Base-by-base conservation (phyloP, 2,797 vertebrate species). In the Notolabrus celidotus region DNA sequence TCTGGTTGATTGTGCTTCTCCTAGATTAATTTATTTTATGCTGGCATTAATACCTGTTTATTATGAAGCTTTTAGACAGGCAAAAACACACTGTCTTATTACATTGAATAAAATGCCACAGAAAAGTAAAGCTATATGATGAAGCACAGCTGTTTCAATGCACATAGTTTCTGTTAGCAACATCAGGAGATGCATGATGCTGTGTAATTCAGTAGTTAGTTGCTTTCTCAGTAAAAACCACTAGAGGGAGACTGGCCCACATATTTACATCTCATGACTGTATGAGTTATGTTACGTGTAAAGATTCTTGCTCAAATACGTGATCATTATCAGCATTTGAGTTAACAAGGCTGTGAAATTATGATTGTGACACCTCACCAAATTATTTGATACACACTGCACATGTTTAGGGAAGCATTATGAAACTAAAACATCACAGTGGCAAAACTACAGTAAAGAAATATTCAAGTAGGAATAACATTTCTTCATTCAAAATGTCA, bases 201-300 rank as follows among this genome's bases (percentile, higher is more conserved):
- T 36, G 11, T 2, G 10, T 14, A 20, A 11, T 51, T 59, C 11
- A 70, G 67, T 53, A 65, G 42, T 20, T 36, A 39, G 46, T 27
- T 80, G 66, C 12, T 10, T 79, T 77, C 57, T 74, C 16, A 20
- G 2, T 0, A 20, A 31, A 10, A 3, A 31, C 29, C 83, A 82
- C 73, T 61, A 86, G 88, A 85, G 79, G 80, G 86, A 66, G 80
- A 83, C 62, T 25, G 43, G n/a, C 53, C 57, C 15, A 43, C 14
- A 20, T 10, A 46, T 50, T 57, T 31, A 19, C 29, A 50, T 25
- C 6, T 10, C 31, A 14, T 15, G 7, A 11, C 15, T 19, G 49
- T 19, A 38, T 34, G 8, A 15, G 3, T 46, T 20, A 10, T 4
- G 4, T 19, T 11, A 11, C 3, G 14, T 27, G 45, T 19, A 12